phyloP scores from a whole-genome alignment of 2,113 vertebrate species.

The Myiagra hebetior region DNA sequence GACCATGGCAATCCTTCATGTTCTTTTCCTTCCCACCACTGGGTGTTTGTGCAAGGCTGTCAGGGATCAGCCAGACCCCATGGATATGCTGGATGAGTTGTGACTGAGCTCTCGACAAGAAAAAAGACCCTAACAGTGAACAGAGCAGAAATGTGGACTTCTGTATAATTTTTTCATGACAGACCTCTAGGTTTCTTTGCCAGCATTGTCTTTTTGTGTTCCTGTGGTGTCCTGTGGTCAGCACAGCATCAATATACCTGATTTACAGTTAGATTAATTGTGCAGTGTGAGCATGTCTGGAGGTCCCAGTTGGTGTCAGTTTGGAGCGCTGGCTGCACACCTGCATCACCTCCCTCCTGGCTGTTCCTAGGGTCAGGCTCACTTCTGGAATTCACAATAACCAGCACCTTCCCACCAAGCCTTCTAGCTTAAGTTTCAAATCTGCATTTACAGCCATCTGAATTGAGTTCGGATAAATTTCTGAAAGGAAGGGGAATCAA shows the following conservation, averaged over 20 bases:
- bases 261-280: background rate
- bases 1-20: background rate
- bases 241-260: background rate
- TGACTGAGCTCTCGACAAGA: background rate
- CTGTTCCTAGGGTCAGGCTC: background rate
- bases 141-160: background rate
- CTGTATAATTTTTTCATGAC: background rate
- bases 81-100: background rate
- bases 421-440: background rate
- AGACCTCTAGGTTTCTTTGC: background rate
- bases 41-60: background rate
- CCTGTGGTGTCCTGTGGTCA: background rate
- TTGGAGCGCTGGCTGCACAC: background rate
- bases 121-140: background rate
- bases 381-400: background rate
- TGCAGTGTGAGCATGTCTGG: background rate
- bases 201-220: background rate
- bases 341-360: background rate
- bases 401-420: background rate
- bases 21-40: background rate
- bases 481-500: background rate
- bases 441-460: background rate
- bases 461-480: background rate
- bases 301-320: background rate
- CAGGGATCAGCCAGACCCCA: background rate